Conservation (phyloP, 2,797 vertebrate genomes). For the Antennarius maculatus region DNA sequence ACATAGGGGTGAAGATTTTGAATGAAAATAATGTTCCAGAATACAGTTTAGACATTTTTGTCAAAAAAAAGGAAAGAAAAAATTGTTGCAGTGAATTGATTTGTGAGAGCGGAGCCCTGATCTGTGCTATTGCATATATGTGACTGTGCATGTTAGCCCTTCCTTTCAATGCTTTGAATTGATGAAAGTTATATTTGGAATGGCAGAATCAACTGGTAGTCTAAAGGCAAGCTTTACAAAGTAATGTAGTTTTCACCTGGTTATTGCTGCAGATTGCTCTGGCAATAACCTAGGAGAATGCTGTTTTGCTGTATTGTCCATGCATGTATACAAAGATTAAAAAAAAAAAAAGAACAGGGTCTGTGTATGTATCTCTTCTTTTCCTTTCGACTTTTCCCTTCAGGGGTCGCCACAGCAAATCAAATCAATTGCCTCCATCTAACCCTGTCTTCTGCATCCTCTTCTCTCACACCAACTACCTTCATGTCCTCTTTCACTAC, state of each 20-base stretch:
- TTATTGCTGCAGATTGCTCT: background rate
- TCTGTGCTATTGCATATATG: no score
- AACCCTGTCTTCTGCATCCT: no score
- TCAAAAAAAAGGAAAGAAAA: background rate
- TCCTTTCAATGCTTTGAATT: conserved; percentile 2
- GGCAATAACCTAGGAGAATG: background rate
- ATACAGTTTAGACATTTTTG: no score
- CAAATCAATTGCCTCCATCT: no score
- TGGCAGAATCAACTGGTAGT: background rate
- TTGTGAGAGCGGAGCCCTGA: background rate
- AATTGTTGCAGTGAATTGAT: background rate
- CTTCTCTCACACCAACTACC: no score
- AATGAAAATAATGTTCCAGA: no score
- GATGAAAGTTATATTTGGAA: background rate
- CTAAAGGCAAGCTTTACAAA: conserved; percentile 1
- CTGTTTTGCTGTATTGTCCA: background rate
- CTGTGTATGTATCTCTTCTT: no score
- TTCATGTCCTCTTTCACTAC: no score
- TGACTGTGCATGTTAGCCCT: no score
- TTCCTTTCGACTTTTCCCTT: no score
- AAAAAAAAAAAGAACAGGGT: conserved; percentile 1
- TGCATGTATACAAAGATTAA: background rate
- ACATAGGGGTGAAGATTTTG: no score
- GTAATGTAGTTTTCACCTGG: background rate
- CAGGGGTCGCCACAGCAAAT: no score